A percentile compares a stretch with the other conserved stretches of the same genome.
These are phyloP conservation scores for Pseudachorutes palmiensis DNA, from an alignment of 1,140 invertebrate genomes.

Conservation along the genomic window DNA sequence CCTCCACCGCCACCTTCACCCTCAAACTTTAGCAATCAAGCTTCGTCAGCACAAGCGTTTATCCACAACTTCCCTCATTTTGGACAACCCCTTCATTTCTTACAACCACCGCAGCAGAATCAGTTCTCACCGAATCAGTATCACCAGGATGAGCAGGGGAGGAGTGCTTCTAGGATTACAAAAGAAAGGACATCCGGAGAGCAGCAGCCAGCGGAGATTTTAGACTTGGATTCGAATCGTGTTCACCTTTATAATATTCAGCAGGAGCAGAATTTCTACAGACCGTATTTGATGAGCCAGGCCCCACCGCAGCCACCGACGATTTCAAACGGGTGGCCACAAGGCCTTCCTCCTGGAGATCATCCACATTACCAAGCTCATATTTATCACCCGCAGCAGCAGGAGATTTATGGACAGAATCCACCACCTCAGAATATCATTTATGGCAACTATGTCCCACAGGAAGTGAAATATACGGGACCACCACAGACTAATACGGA, in stretches of 20 bases:
- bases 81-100: not conserved
- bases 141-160: not conserved
- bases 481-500: not conserved
- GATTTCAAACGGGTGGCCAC: constrained; percentile 11
- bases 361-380: constrained; percentile 22
- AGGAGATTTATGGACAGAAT: not conserved
- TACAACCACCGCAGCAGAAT: not conserved
- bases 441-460: not conserved
- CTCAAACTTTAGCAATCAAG: not conserved
- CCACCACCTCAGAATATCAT: not conserved
- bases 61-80: not conserved
- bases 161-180: constrained; percentile 52
- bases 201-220: constrained; percentile 55
- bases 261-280: constrained; percentile 39
- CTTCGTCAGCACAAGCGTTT: not conserved
- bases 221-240: constrained; percentile 81
- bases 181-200: not conserved
- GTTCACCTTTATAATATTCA: constrained; percentile 51
- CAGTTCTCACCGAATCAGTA: not conserved
- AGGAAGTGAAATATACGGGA: not conserved
- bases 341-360: constrained; percentile 26
- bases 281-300: constrained; percentile 27
- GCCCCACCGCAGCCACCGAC: not conserved
- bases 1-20: not conserved
- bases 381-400: not conserved